Conservation (phyloP, 2,888 invertebrate species). For the Pterobdella sp. region DNA sequence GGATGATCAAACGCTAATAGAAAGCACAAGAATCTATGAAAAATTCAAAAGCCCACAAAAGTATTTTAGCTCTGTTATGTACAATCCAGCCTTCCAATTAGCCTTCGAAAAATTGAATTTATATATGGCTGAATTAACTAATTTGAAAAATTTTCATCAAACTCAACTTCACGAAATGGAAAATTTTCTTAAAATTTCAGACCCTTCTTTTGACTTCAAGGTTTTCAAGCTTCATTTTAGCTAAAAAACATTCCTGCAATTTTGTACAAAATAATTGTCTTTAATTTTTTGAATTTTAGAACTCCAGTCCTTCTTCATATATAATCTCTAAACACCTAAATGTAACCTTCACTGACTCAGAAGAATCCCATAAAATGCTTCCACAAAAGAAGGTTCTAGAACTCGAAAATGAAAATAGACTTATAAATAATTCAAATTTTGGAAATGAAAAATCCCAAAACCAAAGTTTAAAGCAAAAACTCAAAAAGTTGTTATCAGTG, state of each 20-base stretch:
- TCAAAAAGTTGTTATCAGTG: not conserved
- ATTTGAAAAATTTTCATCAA: not conserved
- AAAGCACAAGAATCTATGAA: not conserved
- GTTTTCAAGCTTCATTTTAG: too few relatives aligned
- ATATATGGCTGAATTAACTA: not conserved
- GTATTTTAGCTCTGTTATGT: not conserved
- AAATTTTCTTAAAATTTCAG: not conserved
- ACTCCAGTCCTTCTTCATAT: not conserved
- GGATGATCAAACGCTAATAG: not conserved
- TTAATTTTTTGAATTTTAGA: not conserved
- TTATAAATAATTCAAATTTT: too few relatives aligned
- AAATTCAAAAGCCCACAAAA: not conserved
- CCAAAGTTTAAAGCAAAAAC: not conserved
- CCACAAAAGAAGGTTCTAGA: too few relatives aligned
- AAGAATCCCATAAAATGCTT: too few relatives aligned
- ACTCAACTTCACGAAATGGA: not conserved
- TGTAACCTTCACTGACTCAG: too few relatives aligned
- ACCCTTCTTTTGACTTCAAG: not conserved
- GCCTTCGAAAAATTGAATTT: not conserved
- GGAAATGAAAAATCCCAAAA: too few relatives aligned
- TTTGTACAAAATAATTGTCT: not conserved
- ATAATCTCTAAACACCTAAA: not conserved
- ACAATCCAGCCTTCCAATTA: not conserved
- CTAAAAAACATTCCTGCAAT: too few relatives aligned
- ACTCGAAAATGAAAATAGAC: too few relatives aligned